Conservation (phyloP, 2,888 invertebrate species). For the Rotaria sp. region DNA sequence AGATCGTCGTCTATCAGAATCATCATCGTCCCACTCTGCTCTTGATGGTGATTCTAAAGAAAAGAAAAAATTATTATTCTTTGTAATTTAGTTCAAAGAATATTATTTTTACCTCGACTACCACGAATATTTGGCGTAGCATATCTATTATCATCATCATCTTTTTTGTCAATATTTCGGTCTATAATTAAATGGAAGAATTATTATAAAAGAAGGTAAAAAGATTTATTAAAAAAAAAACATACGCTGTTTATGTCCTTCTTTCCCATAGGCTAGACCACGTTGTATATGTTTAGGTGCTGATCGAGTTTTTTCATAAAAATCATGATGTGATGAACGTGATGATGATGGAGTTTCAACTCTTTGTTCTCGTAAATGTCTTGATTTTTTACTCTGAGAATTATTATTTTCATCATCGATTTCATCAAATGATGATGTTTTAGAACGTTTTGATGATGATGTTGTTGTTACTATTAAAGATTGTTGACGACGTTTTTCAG, state of each 20-base stretch:
- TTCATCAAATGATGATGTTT: conserved; percentile 26
- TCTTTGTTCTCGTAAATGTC: background rate
- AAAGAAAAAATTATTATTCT: background rate
- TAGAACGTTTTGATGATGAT: conserved; percentile 42
- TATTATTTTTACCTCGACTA: background rate
- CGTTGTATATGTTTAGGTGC: background rate
- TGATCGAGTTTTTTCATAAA: background rate
- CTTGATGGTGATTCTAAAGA: background rate
- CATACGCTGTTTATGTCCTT: background rate
- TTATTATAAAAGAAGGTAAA: background rate
- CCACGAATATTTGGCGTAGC: conserved; percentile 1
- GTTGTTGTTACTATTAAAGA: conserved; percentile 42
- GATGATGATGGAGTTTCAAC: background rate
- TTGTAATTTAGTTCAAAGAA: no score
- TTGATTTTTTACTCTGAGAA: background rate
- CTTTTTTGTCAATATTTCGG: background rate
- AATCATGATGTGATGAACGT: background rate
- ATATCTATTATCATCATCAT: background rate
- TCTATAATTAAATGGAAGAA: background rate
- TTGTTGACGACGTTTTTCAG: conserved; percentile 6
- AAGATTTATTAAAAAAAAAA: background rate
- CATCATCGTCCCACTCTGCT: background rate
- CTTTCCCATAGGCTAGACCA: background rate
- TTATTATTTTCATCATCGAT: background rate
- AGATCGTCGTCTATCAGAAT: background rate